Percentiles rank a stretch among this genome's conserved stretches.
phyloP scores from a whole-genome alignment of 2,797 vertebrate genomes.

The Sebastes hubbsi region DNA sequence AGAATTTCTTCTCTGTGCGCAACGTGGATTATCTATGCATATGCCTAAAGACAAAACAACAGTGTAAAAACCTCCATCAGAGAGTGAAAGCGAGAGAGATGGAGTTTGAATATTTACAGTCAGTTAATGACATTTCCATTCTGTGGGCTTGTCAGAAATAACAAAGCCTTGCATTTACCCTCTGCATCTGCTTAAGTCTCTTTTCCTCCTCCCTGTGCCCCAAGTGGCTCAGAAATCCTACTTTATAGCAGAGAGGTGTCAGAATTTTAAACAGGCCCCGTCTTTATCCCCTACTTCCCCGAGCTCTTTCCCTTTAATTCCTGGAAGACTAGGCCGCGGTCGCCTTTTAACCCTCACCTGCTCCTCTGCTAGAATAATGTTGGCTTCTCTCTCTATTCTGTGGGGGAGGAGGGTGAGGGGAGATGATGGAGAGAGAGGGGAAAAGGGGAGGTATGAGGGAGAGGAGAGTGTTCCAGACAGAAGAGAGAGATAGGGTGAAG shows the following conservation, averaged over 20 bases:
- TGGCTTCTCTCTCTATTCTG: constrained; percentile 67
- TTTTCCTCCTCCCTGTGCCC: constrained; percentile 79
- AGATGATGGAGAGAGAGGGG: constrained; percentile 47
- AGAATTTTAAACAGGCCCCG: constrained; percentile 83
- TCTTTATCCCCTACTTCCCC: constrained; percentile 80
- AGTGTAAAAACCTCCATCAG: constrained; percentile 71
- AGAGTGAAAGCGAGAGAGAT: constrained; percentile 60
- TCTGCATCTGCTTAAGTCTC: constrained; percentile 85
- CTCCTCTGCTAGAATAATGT: constrained; percentile 79
- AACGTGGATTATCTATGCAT: constrained; percentile 71
- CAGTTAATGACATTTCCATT: constrained; percentile 85
- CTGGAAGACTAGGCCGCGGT: constrained; percentile 77
- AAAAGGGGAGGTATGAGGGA: constrained; percentile 24
- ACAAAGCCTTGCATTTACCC: constrained; percentile 82
- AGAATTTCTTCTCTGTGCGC: constrained; percentile 54
- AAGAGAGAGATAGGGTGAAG: constrained; percentile 61
- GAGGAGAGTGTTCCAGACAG: constrained; percentile 50
- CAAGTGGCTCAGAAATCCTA: constrained; percentile 84
- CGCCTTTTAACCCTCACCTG: constrained; percentile 82
- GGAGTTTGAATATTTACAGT: constrained; percentile 83
- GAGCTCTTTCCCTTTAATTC: constrained; percentile 79
- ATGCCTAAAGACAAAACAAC: constrained; percentile 80
- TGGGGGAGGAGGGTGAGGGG: constrained; percentile 24
- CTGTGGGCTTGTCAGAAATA: constrained; percentile 82
- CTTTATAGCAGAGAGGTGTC: constrained; percentile 85